Base-by-base conservation (phyloP, 2,113 vertebrate genomes). In the Acrocephalus kingi region DNA sequence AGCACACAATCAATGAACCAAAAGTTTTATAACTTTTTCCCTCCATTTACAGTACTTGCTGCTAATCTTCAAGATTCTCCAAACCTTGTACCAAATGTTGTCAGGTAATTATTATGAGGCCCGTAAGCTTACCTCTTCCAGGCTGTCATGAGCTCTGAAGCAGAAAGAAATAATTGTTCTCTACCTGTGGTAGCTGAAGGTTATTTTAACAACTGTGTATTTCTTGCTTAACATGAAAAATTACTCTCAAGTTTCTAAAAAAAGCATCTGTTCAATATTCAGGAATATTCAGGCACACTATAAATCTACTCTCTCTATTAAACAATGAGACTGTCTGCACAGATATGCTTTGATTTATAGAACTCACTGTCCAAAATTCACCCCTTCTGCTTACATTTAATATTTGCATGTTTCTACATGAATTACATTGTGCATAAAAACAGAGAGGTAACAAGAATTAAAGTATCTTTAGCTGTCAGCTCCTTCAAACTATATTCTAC, bases 191-290 rank as follows among this genome's bases (percentile, higher is more conserved):
- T 41, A 94, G 90, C 75, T 55, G 88, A 95, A 95, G 73, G 83
- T 89, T 95, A 89, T 92, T 96, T 95, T 93, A 84, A 94, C 80
- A 87, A 48, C 86, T 51, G 46, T 3, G 1, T 76, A 55, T 23
- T 84, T 92, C 48, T 43, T 58, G 86, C 49, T 94, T 37, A 46
- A 52, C 12, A n/a, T 58, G 69, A 96, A 93, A 96, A 96, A 92
- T 0, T 17, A 87, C 56, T 55, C 64, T 75, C 49, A 33, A 68
- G 69, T 79, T 87, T 81, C 86, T 90, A 84, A 82, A 82, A 92
- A 95, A 92, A 93, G 83, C 88, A 93, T 61, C 90, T 92, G 58
- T 49, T 96, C 86, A 61, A 68, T 48, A 92, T 49, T 82, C 69
- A 28, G 69, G 68, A 80, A 75, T 87, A 82, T 80, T 90, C 85